These are phyloP conservation scores for Sciurus vulgaris DNA, from an alignment of 2,797 vertebrate species.

Conservation along the genomic window DNA sequence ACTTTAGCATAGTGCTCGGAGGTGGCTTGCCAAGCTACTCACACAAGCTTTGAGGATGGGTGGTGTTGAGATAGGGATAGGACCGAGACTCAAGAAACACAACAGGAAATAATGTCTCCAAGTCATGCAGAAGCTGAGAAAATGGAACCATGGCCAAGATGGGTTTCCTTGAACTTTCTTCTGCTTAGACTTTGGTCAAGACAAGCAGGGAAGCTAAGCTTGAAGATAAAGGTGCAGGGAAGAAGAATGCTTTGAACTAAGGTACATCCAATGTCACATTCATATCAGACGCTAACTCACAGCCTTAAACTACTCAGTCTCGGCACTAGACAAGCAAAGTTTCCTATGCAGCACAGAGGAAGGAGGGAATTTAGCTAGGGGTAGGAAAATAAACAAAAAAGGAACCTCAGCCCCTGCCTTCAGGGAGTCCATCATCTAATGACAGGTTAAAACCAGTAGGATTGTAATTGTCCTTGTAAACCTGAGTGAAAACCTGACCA, in stretches of 20 bases:
- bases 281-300: not conserved
- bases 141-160: not conserved
- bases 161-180: constrained; percentile 40
- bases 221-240: not conserved
- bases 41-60: not conserved
- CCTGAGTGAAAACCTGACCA: constrained; percentile 55
- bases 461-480: constrained; percentile 35
- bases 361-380: not conserved
- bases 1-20: not conserved
- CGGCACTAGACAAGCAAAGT: not conserved
- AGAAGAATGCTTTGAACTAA: not conserved
- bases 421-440: constrained; percentile 31
- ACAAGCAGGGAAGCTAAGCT: constrained; percentile 21
- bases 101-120: not conserved
- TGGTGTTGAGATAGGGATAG: not conserved
- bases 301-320: not conserved
- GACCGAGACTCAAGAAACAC: constrained; percentile 18
- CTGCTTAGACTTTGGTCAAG: not conserved
- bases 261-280: not conserved
- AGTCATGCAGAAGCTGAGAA: not conserved
- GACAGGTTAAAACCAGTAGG: constrained; percentile 56
- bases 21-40: not conserved
- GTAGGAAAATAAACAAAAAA: constrained; percentile 21
- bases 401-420: constrained; percentile 34
- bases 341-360: not conserved